These are phyloP conservation scores for Mimumesa dahlbomi DNA, from an alignment of 2,888 invertebrate species.

Conservation along the genomic window DNA sequence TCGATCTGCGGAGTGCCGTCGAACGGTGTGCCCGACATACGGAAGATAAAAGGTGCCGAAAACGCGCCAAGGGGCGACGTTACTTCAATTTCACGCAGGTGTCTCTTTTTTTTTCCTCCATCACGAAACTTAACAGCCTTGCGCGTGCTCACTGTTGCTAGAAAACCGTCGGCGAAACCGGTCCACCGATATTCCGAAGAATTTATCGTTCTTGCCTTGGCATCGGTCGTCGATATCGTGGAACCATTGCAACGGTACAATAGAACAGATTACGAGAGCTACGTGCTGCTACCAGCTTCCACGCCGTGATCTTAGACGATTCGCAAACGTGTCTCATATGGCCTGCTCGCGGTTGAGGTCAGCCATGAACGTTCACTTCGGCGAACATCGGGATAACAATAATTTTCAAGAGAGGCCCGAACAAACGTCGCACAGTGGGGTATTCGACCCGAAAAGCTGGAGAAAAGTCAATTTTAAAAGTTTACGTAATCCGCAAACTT, in stretches of 20 bases:
- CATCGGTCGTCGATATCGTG: conserved; percentile 24
- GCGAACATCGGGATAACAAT: neutral
- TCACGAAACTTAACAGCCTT: conserved; percentile 2
- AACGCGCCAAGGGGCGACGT: neutral
- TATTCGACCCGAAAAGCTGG: too few species aligned
- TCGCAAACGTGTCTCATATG: neutral
- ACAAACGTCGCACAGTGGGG: neutral
- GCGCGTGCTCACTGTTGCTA: conserved; percentile 38
- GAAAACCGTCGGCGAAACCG: conserved; percentile 49
- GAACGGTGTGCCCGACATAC: too few species aligned
- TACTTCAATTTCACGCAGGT: conserved; percentile 18
- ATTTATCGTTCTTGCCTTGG: conserved; percentile 44
- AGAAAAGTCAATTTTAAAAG: too few species aligned
- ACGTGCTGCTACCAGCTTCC: conserved; percentile 18
- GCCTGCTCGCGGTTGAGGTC: neutral
- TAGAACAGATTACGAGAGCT: conserved; percentile 23
- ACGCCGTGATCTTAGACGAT: neutral
- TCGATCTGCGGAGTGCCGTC: too few species aligned
- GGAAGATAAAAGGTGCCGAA: too few species aligned
- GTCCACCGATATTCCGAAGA: conserved; percentile 43
- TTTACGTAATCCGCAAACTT: too few species aligned
- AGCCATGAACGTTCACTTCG: neutral
- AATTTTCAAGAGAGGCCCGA: conserved; percentile 5
- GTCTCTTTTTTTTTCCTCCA: conserved; percentile 37
- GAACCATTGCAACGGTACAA: conserved; percentile 24